Evolutionary conservation across 2,797 vertebrate genomes (phyloP), one percentile per base, ranked within the genome.

Genomic region (Cossypha polioptera): DNA sequence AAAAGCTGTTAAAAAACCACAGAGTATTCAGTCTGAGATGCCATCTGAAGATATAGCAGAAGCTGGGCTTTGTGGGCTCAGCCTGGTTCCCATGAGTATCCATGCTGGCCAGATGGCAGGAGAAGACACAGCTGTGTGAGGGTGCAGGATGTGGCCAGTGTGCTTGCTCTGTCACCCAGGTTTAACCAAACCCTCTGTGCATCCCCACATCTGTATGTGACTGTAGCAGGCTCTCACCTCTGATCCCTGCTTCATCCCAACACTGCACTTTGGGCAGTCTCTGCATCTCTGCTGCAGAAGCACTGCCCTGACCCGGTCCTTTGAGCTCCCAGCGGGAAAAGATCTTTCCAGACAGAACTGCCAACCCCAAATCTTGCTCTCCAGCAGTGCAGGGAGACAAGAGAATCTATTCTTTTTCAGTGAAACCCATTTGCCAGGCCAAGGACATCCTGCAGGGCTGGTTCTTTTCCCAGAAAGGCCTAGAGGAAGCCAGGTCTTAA

Each of bases 1-100:
- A 96, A 98, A 99, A 4, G 95, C 99, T 99, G 96, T 84, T 65
- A 68, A 45, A 96, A 73, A 85, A 2, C 11, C 57, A 86, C 38
- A 75, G 26, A 66, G 38, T 24, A 26, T 68, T 86, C 18, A 10
- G 40, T 73, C 55, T 43, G 92, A 89, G 61, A 74, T 36, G 74
- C 35, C 29, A 59, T 14, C 16, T 45, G 7, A 18, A 45, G 75
- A 54, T 42, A 28, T 0, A 42, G 48, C 54, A 55, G 33, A 17
- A 15, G n/a, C 22, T 71, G 36, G 25, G 48, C 45, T 80, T 48
- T 55, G 36, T 21, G 28, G 66, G 26, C 14, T 88, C 19, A 28
- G 10, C 28, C 51, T 40, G 21, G 31, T 26, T 79, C 50, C 88
- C 9, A 8, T 1, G 4, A 78, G 45, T 21, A 35, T 38, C 71